Evolutionary conservation across 2,888 invertebrate species (phyloP), one percentile per base, ranked within the genome.

Genomic region (Polydesmus complanatus): DNA sequence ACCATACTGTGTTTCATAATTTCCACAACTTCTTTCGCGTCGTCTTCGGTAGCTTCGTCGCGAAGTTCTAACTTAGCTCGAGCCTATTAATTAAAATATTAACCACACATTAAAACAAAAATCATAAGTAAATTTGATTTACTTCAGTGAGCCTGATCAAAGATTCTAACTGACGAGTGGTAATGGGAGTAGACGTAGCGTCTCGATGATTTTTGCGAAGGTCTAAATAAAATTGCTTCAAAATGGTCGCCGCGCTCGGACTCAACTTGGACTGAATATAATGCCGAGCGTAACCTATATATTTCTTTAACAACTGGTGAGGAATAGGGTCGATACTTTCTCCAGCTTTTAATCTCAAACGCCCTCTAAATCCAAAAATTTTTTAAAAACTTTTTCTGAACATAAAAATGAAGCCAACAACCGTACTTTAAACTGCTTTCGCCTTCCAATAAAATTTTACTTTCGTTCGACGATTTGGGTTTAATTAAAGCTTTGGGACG

Each of bases 201-300:
- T 78, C 78, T 67, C 84, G 81, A 68, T 84, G 82, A 50, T 79
- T 61, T 60, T 80, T 78, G 3, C 92, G 77, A 48, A 95, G 77
- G 65, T 86, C 80, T 58, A 90, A 76, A 72, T 93, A 95, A 74
- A 90, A 94, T 11, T 82, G 76, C 73, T 86, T 83, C 23, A 93
- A 73, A 1, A 83, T 76, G 63, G 77, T 75, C 2, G 83, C 83
- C 1, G 94, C 93, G 58, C 83, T 84, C 0, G 74, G 72, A 47
- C 83, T 83, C 21, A 95, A 77, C 68, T 80, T 80, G 0, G 95
- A 93, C 66, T 86, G 83, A 0, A 93, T 87, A 60, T 64, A 63
- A 72, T 89, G 84, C 64, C 86, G 82, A 0, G 93, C 89, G 74
- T 94, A 96, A 0, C 87, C 88, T 66, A 96, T 86, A 70, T 93